Evolutionary conservation across 2,888 invertebrate genomes (phyloP).

Genomic region (Stenolophus ochropezus): DNA sequence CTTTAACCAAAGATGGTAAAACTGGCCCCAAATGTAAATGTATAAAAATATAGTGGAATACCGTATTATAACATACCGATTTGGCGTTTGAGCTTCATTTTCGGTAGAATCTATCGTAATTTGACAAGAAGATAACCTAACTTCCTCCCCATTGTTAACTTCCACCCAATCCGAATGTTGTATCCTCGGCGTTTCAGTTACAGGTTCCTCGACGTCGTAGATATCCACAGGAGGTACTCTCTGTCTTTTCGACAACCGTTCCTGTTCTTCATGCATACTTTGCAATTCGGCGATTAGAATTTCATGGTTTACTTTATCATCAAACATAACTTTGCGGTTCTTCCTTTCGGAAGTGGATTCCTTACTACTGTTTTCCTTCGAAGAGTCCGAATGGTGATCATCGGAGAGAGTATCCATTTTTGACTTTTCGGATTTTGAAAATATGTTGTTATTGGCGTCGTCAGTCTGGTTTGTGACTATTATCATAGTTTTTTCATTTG

Average conservation of each 20-base stretch:
- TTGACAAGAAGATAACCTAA: slow-evolving; percentile 76
- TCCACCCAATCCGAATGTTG: slow-evolving; percentile 76
- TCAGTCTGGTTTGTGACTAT: slow-evolving; percentile 63
- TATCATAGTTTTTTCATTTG: slow-evolving; percentile 62
- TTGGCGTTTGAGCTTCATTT: slow-evolving; percentile 66
- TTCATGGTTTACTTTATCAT: slow-evolving; percentile 77
- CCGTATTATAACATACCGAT: neutral
- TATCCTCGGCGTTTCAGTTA: slow-evolving; percentile 63
- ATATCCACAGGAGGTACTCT: slow-evolving; percentile 68
- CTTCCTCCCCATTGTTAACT: slow-evolving; percentile 75
- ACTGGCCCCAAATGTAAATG: too few species aligned
- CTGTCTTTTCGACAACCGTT: slow-evolving; percentile 69
- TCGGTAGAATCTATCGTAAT: slow-evolving; percentile 76
- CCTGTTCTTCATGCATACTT: slow-evolving; percentile 76
- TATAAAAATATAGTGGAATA: too few species aligned
- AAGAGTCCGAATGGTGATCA: slow-evolving; percentile 60
- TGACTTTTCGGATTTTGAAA: neutral
- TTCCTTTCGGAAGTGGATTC: slow-evolving; percentile 63
- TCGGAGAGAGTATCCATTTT: slow-evolving; percentile 55
- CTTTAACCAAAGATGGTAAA: too few species aligned
- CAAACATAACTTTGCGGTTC: slow-evolving; percentile 67
- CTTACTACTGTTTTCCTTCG: slow-evolving; percentile 61
- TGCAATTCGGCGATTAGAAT: slow-evolving; percentile 82
- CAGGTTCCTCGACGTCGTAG: slow-evolving; percentile 64
- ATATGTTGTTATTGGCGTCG: slow-evolving; percentile 51